These are phyloP conservation scores for Charanyca ferruginea DNA, from an alignment of 2,888 invertebrate species.

Conservation along the genomic window DNA sequence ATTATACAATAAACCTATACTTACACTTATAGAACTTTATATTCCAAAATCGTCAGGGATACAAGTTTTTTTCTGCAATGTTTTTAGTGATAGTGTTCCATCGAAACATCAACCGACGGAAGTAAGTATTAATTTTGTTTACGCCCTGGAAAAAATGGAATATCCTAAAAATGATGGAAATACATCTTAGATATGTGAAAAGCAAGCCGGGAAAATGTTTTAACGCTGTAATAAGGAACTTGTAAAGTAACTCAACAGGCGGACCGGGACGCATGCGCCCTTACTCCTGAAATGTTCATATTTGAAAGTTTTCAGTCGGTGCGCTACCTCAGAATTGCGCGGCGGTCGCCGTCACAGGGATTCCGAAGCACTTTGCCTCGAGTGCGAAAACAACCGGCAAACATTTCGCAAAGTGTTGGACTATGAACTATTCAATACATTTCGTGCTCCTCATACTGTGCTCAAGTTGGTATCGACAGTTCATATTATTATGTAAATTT, in stretches of 20 bases:
- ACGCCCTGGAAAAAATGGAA: background rate
- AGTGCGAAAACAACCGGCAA: slow-evolving; percentile 50
- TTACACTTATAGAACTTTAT: background rate
- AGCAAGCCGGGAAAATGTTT: slow-evolving; percentile 49
- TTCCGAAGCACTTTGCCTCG: slow-evolving; percentile 32
- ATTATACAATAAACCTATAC: background rate
- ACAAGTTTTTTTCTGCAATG: background rate
- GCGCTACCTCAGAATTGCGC: slow-evolving; percentile 59
- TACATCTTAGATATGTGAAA: slow-evolving; percentile 40
- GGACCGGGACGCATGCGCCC: slow-evolving; percentile 73
- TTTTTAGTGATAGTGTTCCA: background rate
- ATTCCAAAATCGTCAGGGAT: background rate
- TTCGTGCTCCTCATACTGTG: slow-evolving; percentile 82
- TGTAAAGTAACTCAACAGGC: slow-evolving; percentile 74
- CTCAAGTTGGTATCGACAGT: slow-evolving; percentile 81
- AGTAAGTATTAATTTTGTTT: background rate
- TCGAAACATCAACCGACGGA: background rate
- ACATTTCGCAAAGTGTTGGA: slow-evolving; percentile 61
- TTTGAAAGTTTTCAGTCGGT: slow-evolving; percentile 74
- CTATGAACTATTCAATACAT: slow-evolving; percentile 80
- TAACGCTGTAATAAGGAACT: slow-evolving; percentile 59
- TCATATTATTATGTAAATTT: slow-evolving; percentile 60
- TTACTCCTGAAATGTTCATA: slow-evolving; percentile 52
- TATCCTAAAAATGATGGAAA: slow-evolving; percentile 12
- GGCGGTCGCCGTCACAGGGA: slow-evolving; percentile 55